Conservation (phyloP, 2,888 invertebrate genomes). For the Isotomurus palustris region DNA sequence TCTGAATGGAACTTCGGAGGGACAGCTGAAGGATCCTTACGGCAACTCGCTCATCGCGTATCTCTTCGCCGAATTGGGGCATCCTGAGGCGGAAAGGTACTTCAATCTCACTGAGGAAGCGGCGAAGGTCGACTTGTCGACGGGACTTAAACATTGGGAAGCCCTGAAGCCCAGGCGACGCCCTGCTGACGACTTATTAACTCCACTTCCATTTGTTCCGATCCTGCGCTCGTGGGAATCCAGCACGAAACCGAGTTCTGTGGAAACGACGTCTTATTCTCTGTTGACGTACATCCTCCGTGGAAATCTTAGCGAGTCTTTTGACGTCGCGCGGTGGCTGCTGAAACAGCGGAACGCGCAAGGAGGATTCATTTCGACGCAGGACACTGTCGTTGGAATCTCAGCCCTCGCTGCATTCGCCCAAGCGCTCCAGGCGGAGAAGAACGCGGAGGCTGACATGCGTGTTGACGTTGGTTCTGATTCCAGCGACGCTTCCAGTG, state of each 20-base stretch:
- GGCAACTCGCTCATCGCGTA: constrained; percentile 69
- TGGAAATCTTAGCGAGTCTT: constrained; percentile 50
- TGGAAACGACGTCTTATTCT: constrained; percentile 85
- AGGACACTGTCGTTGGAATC: constrained; percentile 48
- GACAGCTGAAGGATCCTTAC: constrained; percentile 60
- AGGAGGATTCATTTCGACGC: constrained; percentile 68
- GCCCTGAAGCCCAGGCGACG: neutral
- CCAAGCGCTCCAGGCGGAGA: neutral
- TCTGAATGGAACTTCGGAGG: constrained; percentile 48
- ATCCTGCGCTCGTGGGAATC: constrained; percentile 8
- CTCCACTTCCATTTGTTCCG: too few relatives aligned
- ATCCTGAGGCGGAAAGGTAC: constrained; percentile 64
- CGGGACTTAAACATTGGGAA: constrained; percentile 7
- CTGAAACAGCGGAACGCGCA: constrained; percentile 63
- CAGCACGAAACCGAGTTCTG: constrained; percentile 19
- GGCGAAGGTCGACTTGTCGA: neutral
- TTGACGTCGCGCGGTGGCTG: constrained; percentile 68
- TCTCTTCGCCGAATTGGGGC: constrained; percentile 69
- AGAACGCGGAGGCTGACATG: neutral
- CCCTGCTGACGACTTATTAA: too few relatives aligned
- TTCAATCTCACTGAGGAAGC: constrained; percentile 56
- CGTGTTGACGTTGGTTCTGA: neutral
- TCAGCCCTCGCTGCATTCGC: constrained; percentile 28
- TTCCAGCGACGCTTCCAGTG: neutral
- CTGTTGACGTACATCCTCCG: constrained; percentile 62